phyloP scores from a whole-genome alignment of 1,140 invertebrate species.

The Lucilia cuprina region DNA sequence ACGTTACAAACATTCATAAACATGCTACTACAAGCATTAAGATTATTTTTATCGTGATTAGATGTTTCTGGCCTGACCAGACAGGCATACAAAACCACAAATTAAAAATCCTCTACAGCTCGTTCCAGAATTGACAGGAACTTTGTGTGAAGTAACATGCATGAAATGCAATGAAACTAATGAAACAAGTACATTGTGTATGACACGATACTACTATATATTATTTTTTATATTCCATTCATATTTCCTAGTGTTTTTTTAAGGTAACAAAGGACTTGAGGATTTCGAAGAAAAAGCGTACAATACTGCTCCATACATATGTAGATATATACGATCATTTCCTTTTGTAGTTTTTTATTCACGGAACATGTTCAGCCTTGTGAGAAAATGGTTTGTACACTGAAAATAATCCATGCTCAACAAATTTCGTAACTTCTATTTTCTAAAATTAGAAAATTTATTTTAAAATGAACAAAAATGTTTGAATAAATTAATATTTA shows the following conservation, averaged over 20 bases:
- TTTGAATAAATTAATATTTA: too few species aligned
- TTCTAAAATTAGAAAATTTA: too few species aligned
- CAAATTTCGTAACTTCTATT: too few species aligned
- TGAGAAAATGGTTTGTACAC: background rate
- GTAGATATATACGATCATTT: background rate
- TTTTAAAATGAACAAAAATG: too few species aligned
- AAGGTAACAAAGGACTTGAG: background rate
- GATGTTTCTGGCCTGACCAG: background rate
- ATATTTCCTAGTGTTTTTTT: background rate
- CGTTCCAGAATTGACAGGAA: background rate
- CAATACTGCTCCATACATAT: background rate
- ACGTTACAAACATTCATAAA: background rate
- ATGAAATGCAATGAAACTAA: background rate
- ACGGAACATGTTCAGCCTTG: background rate
- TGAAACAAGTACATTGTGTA: background rate
- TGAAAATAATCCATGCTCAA: too few species aligned
- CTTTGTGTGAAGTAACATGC: too few species aligned
- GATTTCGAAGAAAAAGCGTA: background rate
- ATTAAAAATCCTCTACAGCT: constrained; percentile 17
- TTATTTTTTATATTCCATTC: background rate
- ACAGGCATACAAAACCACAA: constrained; percentile 20
- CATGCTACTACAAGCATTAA: background rate
- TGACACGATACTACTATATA: background rate
- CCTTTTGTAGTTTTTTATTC: background rate
- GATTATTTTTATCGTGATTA: background rate